phyloP scores from a whole-genome alignment of 2,888 invertebrate species.

The Synergus laeviventris region DNA sequence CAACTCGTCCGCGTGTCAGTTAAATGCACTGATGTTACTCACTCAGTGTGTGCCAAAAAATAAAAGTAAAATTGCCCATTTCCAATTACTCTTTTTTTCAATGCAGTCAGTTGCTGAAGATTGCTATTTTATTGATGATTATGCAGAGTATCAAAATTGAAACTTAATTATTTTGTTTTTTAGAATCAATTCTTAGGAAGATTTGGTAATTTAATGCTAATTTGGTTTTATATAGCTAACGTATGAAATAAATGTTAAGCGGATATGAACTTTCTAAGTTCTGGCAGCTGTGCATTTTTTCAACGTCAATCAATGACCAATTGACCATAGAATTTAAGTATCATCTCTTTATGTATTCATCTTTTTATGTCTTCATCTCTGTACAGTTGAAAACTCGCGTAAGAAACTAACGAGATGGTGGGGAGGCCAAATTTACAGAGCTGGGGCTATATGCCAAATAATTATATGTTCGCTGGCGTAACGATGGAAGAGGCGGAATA shows the following conservation, averaged over 20 bases:
- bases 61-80: background rate
- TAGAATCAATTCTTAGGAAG: no score
- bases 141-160: no score
- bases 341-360: background rate
- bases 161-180: no score
- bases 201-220: no score
- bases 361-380: background rate
- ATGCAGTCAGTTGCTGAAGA: no score
- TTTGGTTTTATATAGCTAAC: no score
- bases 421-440: constrained; percentile 27
- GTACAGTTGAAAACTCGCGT: background rate
- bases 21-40: background rate
- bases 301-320: background rate
- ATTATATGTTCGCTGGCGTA: constrained; percentile 28
- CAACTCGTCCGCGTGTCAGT: background rate
- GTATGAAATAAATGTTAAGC: no score
- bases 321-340: background rate
- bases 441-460: constrained; percentile 33
- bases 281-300: constrained; percentile 14
- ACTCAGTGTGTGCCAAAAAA: background rate
- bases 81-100: no score
- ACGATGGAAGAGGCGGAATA: background rate
- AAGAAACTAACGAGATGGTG: constrained; percentile 11
- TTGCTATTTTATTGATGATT: no score
- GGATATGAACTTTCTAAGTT: no score